phyloP scores from a whole-genome alignment of 2,797 vertebrate genomes.

The Tapera naevia region DNA sequence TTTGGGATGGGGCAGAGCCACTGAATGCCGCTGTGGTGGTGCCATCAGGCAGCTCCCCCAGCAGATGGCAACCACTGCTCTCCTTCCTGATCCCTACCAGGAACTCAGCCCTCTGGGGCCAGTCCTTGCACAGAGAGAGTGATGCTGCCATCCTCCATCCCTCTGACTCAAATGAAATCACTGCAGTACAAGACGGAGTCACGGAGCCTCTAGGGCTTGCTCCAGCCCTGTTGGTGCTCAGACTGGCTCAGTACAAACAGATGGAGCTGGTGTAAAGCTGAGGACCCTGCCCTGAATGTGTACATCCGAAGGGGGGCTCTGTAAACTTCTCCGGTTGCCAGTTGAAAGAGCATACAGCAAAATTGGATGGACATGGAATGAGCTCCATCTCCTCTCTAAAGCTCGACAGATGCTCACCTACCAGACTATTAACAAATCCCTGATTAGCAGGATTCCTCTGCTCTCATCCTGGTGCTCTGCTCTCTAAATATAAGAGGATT shows the following conservation, averaged over 20 bases:
- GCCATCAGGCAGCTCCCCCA: neutral
- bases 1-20: rapidly evolving
- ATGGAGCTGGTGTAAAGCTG: neutral
- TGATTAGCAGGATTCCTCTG: neutral
- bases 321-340: neutral
- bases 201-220: neutral
- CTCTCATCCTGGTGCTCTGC: neutral
- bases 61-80: neutral
- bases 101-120: neutral
- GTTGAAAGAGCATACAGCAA: neutral
- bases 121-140: neutral
- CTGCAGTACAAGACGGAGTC: rapidly evolving
- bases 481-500: neutral
- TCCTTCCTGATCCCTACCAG: neutral
- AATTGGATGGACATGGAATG: neutral
- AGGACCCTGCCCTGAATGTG: neutral
- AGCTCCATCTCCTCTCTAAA: neutral
- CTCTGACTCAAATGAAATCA: neutral
- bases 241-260: neutral
- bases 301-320: neutral
- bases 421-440: neutral
- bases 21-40: rapidly evolving
- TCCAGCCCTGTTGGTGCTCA: neutral
- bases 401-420: neutral
- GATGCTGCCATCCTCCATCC: neutral